A percentile compares a stretch with the other conserved stretches of the same genome.
Evolutionary conservation across 1,140 invertebrate genomes (phyloP).

Genomic region (Mactra quadrangularis): DNA sequence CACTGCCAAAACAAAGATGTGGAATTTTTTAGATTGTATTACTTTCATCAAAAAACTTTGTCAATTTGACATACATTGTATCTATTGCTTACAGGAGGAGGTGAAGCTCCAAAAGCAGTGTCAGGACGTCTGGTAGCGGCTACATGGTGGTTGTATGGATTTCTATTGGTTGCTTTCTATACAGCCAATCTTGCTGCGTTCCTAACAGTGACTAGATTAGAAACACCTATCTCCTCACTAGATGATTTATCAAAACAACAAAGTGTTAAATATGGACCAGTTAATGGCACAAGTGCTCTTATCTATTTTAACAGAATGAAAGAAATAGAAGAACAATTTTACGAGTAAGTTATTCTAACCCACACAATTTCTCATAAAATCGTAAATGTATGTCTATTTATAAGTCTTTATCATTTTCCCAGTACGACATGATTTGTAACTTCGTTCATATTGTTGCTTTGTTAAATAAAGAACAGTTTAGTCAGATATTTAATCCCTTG

Average conservation of each 20-base stretch:
- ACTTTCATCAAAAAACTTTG: too few species aligned
- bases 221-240: conserved; percentile 95
- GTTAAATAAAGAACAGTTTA: too few species aligned
- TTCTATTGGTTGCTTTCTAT: conserved; percentile 99
- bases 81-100: conserved; percentile 94
- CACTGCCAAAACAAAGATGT: too few species aligned
- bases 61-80: too few species aligned
- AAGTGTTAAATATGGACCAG: conserved; percentile 96
- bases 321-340: conserved; percentile 96
- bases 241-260: conserved; percentile 96
- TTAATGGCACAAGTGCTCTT: conserved; percentile 92
- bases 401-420: too few species aligned
- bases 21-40: too few species aligned
- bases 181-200: conserved; percentile 98
- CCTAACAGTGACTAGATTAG: conserved; percentile 92
- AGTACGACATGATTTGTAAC: too few species aligned
- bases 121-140: conserved; percentile 96
- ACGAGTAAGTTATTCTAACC: conserved; percentile 88
- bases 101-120: conserved; percentile 93
- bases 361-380: too few species aligned
- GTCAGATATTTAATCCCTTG: too few species aligned
- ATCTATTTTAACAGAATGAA: conserved; percentile 98
- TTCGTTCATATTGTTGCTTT: too few species aligned
- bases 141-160: conserved; percentile 99
- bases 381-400: too few species aligned